A percentile compares a stretch with the other conserved stretches of the same genome.
Conservation (phyloP, 2,113 vertebrate species). For the Hypomesus transpacificus region DNA sequence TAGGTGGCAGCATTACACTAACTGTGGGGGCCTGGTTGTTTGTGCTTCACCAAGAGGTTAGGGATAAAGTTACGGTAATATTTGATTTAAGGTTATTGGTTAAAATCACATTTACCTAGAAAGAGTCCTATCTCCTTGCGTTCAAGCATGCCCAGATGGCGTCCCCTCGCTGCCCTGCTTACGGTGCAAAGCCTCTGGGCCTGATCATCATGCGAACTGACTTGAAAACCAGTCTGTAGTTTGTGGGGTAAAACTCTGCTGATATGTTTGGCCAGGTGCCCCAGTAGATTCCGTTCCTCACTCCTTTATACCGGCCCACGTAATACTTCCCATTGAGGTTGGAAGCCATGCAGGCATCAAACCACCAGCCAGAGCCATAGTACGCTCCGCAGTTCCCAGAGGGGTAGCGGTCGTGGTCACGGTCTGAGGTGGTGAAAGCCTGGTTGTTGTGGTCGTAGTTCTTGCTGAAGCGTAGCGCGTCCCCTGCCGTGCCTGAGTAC, state of each 20-base stretch:
- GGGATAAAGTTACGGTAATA: too few relatives aligned
- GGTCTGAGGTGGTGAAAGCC: conserved; percentile 91
- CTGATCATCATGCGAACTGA: conserved; percentile 92
- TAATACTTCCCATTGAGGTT: conserved; percentile 98
- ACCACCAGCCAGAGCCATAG: conserved; percentile 98
- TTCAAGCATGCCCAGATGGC: neutral
- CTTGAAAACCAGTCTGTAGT: conserved; percentile 85
- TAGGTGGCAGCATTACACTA: conserved; percentile 45
- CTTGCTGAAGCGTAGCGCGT: conserved; percentile 85
- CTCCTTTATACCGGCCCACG: conserved; percentile 86
- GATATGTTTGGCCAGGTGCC: conserved; percentile 86
- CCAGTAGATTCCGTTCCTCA: conserved; percentile 95
- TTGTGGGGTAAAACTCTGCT: conserved; percentile 70
- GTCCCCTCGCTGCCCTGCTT: conserved; percentile 32
- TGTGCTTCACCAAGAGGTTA: too few relatives aligned
- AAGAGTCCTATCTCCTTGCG: neutral
- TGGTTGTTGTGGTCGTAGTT: conserved; percentile 90
- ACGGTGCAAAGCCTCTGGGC: conserved; percentile 83
- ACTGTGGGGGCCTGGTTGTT: neutral
- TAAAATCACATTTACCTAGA: neutral
- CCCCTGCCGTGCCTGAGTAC: conserved; percentile 89
- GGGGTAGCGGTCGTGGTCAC: conserved; percentile 88
- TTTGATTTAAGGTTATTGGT: conserved; percentile 2
- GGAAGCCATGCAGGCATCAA: conserved; percentile 92
- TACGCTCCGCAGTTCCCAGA: conserved; percentile 89